Percentiles rank a stretch among this genome's conserved stretches.
phyloP scores from a whole-genome alignment of 92 coral and sea anemone genomes.

The Zoanthus sociatus region DNA sequence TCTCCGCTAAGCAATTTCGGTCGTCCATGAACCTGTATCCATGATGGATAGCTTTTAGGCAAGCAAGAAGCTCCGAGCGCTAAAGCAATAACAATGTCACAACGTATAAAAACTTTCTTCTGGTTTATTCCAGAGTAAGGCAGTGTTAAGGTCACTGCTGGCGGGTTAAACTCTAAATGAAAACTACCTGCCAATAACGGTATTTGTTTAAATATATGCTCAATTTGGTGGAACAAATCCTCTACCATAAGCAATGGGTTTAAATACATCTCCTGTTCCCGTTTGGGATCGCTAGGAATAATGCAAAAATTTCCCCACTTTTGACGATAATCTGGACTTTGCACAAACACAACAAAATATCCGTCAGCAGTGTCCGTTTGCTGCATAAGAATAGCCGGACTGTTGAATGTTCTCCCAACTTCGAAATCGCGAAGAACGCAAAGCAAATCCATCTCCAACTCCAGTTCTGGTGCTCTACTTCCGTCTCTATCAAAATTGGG shows the following conservation, averaged over 20 bases:
- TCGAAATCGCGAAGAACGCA: constrained; percentile 59
- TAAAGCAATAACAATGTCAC: constrained; percentile 55
- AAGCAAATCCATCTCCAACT: constrained; percentile 57
- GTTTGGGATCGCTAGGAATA: constrained; percentile 48
- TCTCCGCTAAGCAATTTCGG: constrained; percentile 46
- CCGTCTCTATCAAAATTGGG: constrained; percentile 57
- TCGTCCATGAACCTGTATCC: constrained; percentile 30
- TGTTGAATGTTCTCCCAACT: constrained; percentile 35
- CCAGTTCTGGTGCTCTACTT: constrained; percentile 44
- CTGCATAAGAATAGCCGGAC: constrained; percentile 53
- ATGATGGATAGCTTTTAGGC: constrained; percentile 29
- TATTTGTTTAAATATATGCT: constrained; percentile 60
- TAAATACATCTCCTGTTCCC: constrained; percentile 54
- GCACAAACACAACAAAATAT: constrained; percentile 51
- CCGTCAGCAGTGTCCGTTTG: constrained; percentile 56
- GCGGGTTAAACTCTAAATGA: constrained; percentile 50
- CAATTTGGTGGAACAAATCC: constrained; percentile 56
- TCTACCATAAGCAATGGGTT: constrained; percentile 54
- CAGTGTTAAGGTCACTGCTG: constrained; percentile 39
- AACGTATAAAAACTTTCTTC: constrained; percentile 34
- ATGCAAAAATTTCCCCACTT: constrained; percentile 46
- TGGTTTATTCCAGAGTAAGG: constrained; percentile 2
- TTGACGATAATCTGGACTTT: constrained; percentile 42
- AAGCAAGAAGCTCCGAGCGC: constrained; percentile 22
- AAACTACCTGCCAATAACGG: constrained; percentile 42